phyloP scores from a whole-genome alignment of 2,797 vertebrate species.

The Rhinophrynus dorsalis region DNA sequence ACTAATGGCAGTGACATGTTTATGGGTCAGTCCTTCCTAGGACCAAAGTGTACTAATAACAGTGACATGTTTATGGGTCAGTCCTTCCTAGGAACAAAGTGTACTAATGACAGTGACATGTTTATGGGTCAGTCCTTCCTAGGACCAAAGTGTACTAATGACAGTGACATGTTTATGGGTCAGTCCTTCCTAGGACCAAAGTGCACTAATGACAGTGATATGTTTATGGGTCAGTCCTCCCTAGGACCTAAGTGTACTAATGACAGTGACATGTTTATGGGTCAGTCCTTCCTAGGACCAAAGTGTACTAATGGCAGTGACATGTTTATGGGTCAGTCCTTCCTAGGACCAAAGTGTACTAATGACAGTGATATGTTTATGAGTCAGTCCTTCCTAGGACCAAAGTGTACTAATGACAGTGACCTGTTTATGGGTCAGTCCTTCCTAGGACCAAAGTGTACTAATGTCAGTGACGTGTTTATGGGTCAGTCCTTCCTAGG shows the following conservation, averaged over 20 bases:
- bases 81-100: too few species aligned
- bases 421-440: background rate
- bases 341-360: background rate
- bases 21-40: background rate
- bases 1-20: too few species aligned
- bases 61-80: background rate
- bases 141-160: background rate
- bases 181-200: too few species aligned
- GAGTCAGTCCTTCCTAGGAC: background rate
- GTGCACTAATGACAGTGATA: too few species aligned
- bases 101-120: too few species aligned
- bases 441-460: background rate
- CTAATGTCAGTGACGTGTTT: background rate
- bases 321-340: background rate
- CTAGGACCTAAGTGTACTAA: background rate
- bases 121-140: background rate
- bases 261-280: background rate
- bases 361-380: background rate
- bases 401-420: too few species aligned
- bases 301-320: too few species aligned
- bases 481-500: background rate
- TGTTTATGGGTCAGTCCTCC: background rate
- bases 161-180: background rate
- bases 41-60: background rate
- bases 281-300: background rate